phyloP scores from a whole-genome alignment of 2,797 vertebrate species.

The Sebastes hubbsi region DNA sequence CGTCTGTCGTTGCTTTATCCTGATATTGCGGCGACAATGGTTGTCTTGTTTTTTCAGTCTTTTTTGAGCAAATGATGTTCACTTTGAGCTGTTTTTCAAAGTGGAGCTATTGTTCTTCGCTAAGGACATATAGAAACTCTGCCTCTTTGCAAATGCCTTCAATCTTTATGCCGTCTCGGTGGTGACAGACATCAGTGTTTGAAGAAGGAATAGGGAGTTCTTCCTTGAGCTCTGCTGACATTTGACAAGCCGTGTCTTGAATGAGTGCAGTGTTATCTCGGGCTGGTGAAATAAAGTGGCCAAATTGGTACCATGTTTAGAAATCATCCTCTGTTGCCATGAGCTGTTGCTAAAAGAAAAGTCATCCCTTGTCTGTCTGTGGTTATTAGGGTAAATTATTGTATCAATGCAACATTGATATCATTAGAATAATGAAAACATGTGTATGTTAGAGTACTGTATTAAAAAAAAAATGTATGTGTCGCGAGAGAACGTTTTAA shows the following conservation, averaged over 20 bases:
- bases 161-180: background rate
- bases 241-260: background rate
- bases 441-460: background rate
- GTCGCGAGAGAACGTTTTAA: background rate
- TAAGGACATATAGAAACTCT: slow-evolving; percentile 9
- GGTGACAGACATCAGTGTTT: slow-evolving; percentile 10
- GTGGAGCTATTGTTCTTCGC: slow-evolving; percentile 10
- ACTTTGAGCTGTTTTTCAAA: slow-evolving; percentile 22
- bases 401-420: background rate
- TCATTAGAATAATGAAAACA: background rate
- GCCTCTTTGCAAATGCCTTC: slow-evolving; percentile 8
- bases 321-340: background rate
- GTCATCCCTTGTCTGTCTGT: background rate
- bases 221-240: background rate
- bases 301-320: background rate
- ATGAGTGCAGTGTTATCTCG: background rate
- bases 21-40: slow-evolving; percentile 15
- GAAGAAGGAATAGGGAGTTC: background rate
- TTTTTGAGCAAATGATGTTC: slow-evolving; percentile 28
- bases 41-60: slow-evolving; percentile 28
- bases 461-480: background rate
- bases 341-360: background rate
- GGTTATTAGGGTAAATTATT: background rate
- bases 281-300: background rate
- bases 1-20: slow-evolving; percentile 40